phyloP scores from a whole-genome alignment of 2,888 invertebrate species.

The Lathronympha strigana region DNA sequence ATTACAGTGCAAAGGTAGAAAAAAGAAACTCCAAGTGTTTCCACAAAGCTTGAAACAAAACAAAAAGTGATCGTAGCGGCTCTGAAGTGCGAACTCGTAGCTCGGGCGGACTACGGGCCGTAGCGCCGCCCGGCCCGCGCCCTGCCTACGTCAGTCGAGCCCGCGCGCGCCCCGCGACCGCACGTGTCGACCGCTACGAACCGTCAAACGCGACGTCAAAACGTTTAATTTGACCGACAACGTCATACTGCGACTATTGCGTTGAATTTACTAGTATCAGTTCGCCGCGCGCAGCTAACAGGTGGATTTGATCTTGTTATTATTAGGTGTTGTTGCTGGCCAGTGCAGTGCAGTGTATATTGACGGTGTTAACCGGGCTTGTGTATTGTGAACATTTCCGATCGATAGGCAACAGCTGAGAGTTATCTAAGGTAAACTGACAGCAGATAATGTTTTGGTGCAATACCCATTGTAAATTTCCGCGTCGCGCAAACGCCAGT shows the following conservation, averaged over 20 bases:
- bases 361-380: constrained; percentile 23
- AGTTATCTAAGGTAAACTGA: constrained; percentile 36
- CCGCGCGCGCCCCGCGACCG: constrained; percentile 55
- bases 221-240: constrained; percentile 32
- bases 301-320: constrained; percentile 31
- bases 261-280: constrained; percentile 13
- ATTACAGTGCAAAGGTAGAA: background rate
- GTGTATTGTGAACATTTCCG: constrained; percentile 31
- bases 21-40: constrained; percentile 14
- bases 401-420: constrained; percentile 41
- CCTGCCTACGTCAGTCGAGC: constrained; percentile 53
- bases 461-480: constrained; percentile 8
- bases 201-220: constrained; percentile 48
- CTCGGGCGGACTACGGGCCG: constrained; percentile 49
- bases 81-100: constrained; percentile 32
- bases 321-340: constrained; percentile 25
- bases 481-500: constrained; percentile 5
- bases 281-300: constrained; percentile 36
- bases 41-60: constrained; percentile 24
- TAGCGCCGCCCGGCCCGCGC: constrained; percentile 53
- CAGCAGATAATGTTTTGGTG: constrained; percentile 31
- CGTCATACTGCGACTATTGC: constrained; percentile 28
- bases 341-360: constrained; percentile 41
- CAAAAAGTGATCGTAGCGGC: constrained; percentile 33
- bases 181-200: constrained; percentile 50